Conservation (phyloP, 1,140 invertebrate species). For the Chironomus tepperi region DNA sequence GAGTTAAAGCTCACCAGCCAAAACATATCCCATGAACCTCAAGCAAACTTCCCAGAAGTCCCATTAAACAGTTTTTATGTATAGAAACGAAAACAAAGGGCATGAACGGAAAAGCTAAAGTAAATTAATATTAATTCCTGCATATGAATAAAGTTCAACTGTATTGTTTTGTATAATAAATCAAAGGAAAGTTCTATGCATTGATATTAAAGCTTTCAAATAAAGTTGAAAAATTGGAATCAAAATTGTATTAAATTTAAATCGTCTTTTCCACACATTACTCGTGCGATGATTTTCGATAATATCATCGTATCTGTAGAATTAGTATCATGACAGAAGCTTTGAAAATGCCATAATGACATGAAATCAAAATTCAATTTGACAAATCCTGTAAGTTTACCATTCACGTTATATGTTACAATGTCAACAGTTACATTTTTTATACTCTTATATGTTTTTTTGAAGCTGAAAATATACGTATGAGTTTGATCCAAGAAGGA, state of each 20-base stretch:
- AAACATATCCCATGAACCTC: too few species aligned
- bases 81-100: neutral
- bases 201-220: neutral
- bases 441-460: neutral
- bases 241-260: too few species aligned
- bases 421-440: neutral
- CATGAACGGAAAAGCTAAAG: neutral
- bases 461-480: too few species aligned
- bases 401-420: neutral
- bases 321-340: too few species aligned
- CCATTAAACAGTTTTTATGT: too few species aligned
- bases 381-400: neutral
- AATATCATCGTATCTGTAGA: neutral
- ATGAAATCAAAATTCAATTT: neutral
- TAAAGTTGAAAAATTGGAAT: neutral
- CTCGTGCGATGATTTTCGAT: neutral
- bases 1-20: too few species aligned
- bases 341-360: too few species aligned
- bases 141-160: neutral
- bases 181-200: neutral
- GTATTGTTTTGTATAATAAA: neutral
- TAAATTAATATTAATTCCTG: neutral
- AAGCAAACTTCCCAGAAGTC: too few species aligned
- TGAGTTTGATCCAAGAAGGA: too few species aligned
- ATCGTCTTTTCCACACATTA: neutral